phyloP scores from a whole-genome alignment of 2,888 invertebrate species.

The Drosophila paracracens region DNA sequence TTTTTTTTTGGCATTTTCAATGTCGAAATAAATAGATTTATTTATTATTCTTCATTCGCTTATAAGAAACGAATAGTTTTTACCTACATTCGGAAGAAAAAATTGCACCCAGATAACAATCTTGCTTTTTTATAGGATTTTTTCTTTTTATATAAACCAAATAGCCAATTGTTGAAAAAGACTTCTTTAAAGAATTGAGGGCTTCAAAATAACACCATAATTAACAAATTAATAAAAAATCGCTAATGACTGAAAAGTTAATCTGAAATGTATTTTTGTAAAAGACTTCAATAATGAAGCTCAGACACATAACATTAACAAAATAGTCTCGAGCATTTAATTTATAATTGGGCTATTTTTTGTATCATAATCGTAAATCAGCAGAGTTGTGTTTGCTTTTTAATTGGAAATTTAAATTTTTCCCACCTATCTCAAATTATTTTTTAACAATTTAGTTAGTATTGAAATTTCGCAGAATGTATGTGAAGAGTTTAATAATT shows the following conservation, averaged over 20 bases:
- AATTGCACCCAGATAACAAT: background rate
- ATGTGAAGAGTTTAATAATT: no score
- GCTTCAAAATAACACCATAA: background rate
- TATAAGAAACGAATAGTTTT: background rate
- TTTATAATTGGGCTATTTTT: background rate
- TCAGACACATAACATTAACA: background rate
- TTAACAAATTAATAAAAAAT: background rate
- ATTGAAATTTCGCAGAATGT: background rate
- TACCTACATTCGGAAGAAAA: background rate
- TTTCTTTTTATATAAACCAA: background rate
- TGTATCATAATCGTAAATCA: background rate
- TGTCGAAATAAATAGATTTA: background rate
- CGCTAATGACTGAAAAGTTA: background rate
- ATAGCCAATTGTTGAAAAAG: background rate
- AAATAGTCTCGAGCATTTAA: background rate
- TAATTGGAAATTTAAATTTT: background rate
- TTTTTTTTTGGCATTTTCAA: background rate
- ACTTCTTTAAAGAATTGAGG: background rate
- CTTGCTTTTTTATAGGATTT: background rate
- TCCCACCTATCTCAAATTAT: background rate
- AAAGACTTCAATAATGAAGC: background rate
- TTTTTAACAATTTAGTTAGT: background rate
- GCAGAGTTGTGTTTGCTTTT: background rate
- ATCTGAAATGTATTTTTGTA: background rate
- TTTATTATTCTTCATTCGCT: background rate